phyloP scores from a whole-genome alignment of 2,888 invertebrate genomes.

The Sminthurides aquaticus region DNA sequence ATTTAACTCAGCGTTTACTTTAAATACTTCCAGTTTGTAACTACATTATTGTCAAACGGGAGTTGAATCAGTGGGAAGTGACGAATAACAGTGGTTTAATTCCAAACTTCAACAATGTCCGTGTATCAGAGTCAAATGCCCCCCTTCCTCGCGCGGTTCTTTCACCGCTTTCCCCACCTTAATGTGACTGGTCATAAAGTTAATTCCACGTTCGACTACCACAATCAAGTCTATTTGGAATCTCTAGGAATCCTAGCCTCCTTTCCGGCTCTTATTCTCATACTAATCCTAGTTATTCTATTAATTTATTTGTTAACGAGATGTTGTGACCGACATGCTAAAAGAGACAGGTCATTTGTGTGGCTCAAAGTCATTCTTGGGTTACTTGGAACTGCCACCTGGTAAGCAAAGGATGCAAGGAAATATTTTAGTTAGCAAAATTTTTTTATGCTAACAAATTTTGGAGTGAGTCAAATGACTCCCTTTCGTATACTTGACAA shows the following conservation, averaged over 20 bases:
- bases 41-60: too few relatives aligned
- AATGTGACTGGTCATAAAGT: slow-evolving; percentile 83
- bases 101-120: too few relatives aligned
- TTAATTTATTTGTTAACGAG: slow-evolving; percentile 87
- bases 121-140: slow-evolving; percentile 22
- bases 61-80: too few relatives aligned
- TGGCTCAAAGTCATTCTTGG: slow-evolving; percentile 59
- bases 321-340: slow-evolving; percentile 89
- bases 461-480: too few relatives aligned
- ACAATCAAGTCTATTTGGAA: slow-evolving; percentile 85
- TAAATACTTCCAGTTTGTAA: too few relatives aligned
- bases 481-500: too few relatives aligned
- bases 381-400: slow-evolving; percentile 68
- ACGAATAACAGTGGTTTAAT: too few relatives aligned
- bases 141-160: slow-evolving; percentile 39
- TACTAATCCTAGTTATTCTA: slow-evolving; percentile 77
- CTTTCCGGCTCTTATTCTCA: slow-evolving; percentile 87
- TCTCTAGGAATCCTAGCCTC: slow-evolving; percentile 87
- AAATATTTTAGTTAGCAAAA: background rate
- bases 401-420: slow-evolving; percentile 50
- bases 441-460: too few relatives aligned
- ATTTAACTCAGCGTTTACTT: too few relatives aligned
- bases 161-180: slow-evolving; percentile 70
- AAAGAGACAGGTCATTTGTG: slow-evolving; percentile 78
- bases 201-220: slow-evolving; percentile 84